Evolutionary conservation across 2,888 invertebrate species (phyloP).

Genomic region (Zelleria hepariella): DNA sequence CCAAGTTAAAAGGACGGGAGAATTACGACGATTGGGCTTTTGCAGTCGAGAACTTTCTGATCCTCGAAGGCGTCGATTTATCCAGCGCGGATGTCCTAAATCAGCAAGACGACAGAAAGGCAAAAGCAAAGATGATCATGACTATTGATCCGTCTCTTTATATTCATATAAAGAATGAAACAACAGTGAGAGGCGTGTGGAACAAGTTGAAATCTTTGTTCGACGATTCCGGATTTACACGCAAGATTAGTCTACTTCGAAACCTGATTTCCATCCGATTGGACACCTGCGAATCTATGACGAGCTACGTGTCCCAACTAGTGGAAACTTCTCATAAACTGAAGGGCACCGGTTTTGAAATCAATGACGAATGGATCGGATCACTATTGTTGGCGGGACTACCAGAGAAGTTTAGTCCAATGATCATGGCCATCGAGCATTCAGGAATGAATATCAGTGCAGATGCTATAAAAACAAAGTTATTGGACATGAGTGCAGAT

Average conservation of each 20-base stretch:
- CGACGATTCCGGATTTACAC: constrained; percentile 1
- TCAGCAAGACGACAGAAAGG: neutral
- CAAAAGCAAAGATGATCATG: constrained; percentile 3
- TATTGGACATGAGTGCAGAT: constrained; percentile 8
- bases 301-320: constrained; percentile 3
- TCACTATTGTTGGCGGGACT: constrained; percentile 4
- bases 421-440: constrained; percentile 7
- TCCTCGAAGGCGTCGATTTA: constrained; percentile 3
- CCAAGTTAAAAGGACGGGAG: constrained; percentile 11
- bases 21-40: constrained; percentile 13
- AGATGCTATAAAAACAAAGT: constrained; percentile 5
- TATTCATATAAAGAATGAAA: neutral
- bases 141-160: constrained; percentile 5
- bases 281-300: constrained; percentile 5
- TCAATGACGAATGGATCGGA: constrained; percentile 3
- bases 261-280: constrained; percentile 2
- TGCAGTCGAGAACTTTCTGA: constrained; percentile 10
- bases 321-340: constrained; percentile 3
- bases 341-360: constrained; percentile 4
- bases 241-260: constrained; percentile 3
- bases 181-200: neutral
- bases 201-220: constrained; percentile 4
- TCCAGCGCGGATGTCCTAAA: neutral
- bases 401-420: constrained; percentile 3
- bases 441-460: constrained; percentile 1